Conservation (phyloP, 2,888 invertebrate genomes). For the Sepiola atlantica region DNA sequence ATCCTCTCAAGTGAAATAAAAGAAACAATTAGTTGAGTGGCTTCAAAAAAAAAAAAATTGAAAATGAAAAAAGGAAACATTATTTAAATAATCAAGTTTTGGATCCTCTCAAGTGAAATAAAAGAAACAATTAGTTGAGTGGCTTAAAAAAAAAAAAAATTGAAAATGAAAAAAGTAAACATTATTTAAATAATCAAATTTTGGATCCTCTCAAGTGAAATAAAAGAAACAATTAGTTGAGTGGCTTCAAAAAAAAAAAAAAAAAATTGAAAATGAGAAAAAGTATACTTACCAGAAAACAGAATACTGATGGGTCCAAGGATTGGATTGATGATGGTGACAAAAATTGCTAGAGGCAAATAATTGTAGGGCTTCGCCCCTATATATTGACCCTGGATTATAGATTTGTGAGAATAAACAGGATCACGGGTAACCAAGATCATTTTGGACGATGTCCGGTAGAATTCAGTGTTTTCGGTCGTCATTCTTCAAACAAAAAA, state of each 20-base stretch:
- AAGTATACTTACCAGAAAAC: slow-evolving; percentile 63
- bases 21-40: no score
- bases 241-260: background rate
- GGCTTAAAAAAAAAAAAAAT: no score
- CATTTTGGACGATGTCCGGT: slow-evolving; percentile 58
- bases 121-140: no score
- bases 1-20: no score
- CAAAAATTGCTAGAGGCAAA: slow-evolving; percentile 60
- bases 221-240: no score
- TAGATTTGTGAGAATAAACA: slow-evolving; percentile 62
- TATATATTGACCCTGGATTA: slow-evolving; percentile 64
- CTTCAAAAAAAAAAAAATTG: background rate
- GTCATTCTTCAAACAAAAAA: background rate
- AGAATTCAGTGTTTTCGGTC: slow-evolving; percentile 50
- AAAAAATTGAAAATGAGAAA: background rate
- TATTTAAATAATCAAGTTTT: no score
- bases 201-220: no score
- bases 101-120: no score
- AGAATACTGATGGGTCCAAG: slow-evolving; percentile 65
- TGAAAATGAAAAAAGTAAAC: no score
- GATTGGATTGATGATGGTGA: slow-evolving; percentile 64
- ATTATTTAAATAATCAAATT: no score
- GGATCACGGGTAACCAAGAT: slow-evolving; percentile 68
- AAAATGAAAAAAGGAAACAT: background rate
- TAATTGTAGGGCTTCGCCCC: slow-evolving; percentile 65